Percentiles rank a stretch among this genome's conserved stretches.
These are phyloP conservation scores for Rhogogaster chlorosoma DNA, from an alignment of 2,888 invertebrate genomes.

Conservation along the genomic window DNA sequence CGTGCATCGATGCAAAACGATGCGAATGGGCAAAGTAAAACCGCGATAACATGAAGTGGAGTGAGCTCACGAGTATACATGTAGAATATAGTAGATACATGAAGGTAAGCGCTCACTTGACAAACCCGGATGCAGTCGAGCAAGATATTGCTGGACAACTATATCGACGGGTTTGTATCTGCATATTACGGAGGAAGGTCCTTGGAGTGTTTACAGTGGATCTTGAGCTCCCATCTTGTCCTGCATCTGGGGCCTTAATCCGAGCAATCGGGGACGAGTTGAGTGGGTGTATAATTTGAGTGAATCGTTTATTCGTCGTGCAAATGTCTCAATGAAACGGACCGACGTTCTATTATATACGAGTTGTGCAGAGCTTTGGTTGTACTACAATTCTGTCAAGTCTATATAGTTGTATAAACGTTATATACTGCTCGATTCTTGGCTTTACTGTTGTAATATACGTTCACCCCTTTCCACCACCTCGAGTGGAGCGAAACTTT, in stretches of 20 bases:
- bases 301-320: slow-evolving; percentile 33
- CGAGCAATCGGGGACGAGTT: slow-evolving; percentile 4
- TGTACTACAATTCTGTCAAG: not conserved
- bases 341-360: not conserved
- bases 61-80: slow-evolving; percentile 1
- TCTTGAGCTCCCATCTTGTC: slow-evolving; percentile 37
- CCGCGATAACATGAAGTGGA: slow-evolving; percentile 20
- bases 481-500: slow-evolving; percentile 1
- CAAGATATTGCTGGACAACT: slow-evolving; percentile 45
- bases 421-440: not conserved
- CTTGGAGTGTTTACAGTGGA: slow-evolving; percentile 23
- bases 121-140: slow-evolving; percentile 46
- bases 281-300: slow-evolving; percentile 33
- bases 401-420: not conserved
- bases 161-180: slow-evolving; percentile 38
- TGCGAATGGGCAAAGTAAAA: slow-evolving; percentile 9
- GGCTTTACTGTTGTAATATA: slow-evolving; percentile 7
- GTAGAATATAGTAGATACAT: slow-evolving; percentile 4
- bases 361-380: not conserved
- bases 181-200: slow-evolving; percentile 34
- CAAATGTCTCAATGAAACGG: slow-evolving; percentile 36
- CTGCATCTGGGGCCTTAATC: slow-evolving; percentile 16
- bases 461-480: not conserved
- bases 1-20: slow-evolving; percentile 17
- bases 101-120: slow-evolving; percentile 27